Evolutionary conservation across 92 coral and sea anemone genomes (phyloP).

Genomic region (Phenganax subtilis): DNA sequence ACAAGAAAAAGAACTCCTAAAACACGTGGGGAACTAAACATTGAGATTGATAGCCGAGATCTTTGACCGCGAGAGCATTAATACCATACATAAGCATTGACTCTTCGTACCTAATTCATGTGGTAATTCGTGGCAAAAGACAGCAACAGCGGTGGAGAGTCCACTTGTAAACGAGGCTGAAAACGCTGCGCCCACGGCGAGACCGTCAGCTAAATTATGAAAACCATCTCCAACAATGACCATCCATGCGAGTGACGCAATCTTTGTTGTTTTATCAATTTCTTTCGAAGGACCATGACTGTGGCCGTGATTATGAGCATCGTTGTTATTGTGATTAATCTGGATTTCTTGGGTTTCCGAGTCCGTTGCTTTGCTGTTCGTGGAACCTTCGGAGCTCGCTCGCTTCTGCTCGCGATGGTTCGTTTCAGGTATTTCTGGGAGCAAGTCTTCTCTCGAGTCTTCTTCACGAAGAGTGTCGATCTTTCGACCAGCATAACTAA

Average conservation of each 20-base stretch:
- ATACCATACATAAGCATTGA: not conserved
- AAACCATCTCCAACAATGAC: slow-evolving; percentile 91
- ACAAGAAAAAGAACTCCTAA: not conserved
- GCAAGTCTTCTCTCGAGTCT: slow-evolving; percentile 36
- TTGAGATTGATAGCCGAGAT: no score
- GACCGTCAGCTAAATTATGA: slow-evolving; percentile 92
- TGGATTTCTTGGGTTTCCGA: slow-evolving; percentile 9
- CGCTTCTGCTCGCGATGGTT: not conserved
- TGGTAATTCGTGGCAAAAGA: slow-evolving; percentile 94
- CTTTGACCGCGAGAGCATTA: not conserved
- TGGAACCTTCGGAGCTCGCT: slow-evolving; percentile 17
- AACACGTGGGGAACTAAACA: no score
- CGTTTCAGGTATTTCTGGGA: slow-evolving; percentile 8
- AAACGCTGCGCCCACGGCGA: slow-evolving; percentile 93
- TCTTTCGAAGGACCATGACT: slow-evolving; percentile 60
- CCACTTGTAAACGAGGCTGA: slow-evolving; percentile 74
- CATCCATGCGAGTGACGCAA: slow-evolving; percentile 96
- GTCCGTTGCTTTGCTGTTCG: not conserved
- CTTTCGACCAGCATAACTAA: slow-evolving; percentile 19
- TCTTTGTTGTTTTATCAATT: slow-evolving; percentile 48
- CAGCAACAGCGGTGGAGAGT: slow-evolving; percentile 86
- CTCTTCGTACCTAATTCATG: slow-evolving; percentile 80
- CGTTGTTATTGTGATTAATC: slow-evolving; percentile 41
- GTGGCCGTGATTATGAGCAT: slow-evolving; percentile 45
- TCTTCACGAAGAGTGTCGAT: slow-evolving; percentile 41